Conservation (phyloP, 2,113 vertebrate genomes). For the Platysteira castanea region DNA sequence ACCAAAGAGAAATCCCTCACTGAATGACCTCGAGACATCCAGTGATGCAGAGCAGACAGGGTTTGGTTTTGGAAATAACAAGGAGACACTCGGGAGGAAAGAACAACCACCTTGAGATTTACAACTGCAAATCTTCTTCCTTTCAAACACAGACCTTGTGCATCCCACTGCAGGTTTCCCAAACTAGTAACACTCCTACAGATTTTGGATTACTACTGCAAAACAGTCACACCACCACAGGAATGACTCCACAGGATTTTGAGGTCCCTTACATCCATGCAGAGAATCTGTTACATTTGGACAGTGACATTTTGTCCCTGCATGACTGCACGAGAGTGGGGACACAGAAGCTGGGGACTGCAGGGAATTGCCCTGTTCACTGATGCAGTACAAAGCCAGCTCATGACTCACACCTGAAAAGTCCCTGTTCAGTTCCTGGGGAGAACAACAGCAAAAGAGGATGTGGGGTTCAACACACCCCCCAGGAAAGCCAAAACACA, state of each 20-base stretch:
- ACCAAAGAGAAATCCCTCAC: neutral
- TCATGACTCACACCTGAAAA: neutral
- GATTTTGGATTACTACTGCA: neutral
- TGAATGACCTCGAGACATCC: neutral
- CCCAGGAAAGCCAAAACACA: neutral
- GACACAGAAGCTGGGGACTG: neutral
- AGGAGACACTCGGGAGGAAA: neutral
- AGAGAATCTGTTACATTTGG: neutral
- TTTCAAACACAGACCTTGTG: neutral
- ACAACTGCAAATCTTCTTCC: neutral
- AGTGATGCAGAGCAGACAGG: neutral
- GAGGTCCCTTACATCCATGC: neutral
- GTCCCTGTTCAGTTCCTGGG: neutral
- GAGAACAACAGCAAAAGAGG: neutral
- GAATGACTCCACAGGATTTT: neutral
- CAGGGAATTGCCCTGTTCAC: neutral
- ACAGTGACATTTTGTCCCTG: neutral
- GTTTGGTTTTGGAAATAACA: neutral
- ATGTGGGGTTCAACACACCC: neutral
- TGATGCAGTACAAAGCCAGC: neutral
- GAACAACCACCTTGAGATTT: neutral
- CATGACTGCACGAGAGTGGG: fast-evolving
- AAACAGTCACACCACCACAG: neutral
- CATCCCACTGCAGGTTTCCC: conserved; percentile 17
- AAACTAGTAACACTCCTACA: conserved; percentile 27